Conservation (phyloP, 2,797 vertebrate species). For the Bovichtus diacanthus region DNA sequence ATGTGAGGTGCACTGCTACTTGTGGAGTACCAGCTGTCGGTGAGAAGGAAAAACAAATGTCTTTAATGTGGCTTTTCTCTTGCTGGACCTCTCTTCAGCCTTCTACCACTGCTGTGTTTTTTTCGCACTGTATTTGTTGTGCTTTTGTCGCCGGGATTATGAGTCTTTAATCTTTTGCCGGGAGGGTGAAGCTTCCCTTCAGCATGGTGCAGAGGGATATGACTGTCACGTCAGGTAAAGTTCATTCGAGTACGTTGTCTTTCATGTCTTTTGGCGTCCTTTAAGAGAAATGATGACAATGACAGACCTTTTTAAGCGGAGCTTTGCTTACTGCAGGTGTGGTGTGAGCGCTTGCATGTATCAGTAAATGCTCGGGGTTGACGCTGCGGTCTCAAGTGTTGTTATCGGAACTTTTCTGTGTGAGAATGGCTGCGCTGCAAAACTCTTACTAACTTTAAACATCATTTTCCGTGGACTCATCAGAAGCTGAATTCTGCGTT, state of each 20-base stretch:
- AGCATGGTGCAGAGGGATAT: slow-evolving; percentile 80
- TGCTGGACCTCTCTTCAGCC: slow-evolving; percentile 29
- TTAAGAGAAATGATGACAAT: neutral
- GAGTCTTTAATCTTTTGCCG: slow-evolving; percentile 56
- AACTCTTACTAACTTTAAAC: neutral
- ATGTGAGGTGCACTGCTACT: slow-evolving; percentile 66
- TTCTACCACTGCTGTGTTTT: slow-evolving; percentile 3
- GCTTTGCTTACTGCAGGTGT: slow-evolving; percentile 13
- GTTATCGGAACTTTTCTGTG: neutral
- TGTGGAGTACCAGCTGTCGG: slow-evolving; percentile 60
- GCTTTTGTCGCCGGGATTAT: slow-evolving; percentile 53
- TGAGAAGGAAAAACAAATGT: slow-evolving; percentile 39
- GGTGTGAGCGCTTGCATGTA: neutral
- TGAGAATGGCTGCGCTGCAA: neutral
- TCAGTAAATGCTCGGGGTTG: slow-evolving; percentile 4
- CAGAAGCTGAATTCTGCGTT: no score
- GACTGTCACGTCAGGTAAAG: slow-evolving; percentile 82
- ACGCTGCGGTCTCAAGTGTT: neutral
- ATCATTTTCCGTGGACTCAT: neutral
- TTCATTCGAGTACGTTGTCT: neutral
- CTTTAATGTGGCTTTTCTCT: slow-evolving; percentile 30
- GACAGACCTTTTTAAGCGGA: neutral
- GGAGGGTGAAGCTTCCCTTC: slow-evolving; percentile 49
- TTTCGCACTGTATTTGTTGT: neutral
- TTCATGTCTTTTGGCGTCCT: neutral